phyloP scores from a whole-genome alignment of 2,888 invertebrate species.

The Agonopterix subpropinquella region DNA sequence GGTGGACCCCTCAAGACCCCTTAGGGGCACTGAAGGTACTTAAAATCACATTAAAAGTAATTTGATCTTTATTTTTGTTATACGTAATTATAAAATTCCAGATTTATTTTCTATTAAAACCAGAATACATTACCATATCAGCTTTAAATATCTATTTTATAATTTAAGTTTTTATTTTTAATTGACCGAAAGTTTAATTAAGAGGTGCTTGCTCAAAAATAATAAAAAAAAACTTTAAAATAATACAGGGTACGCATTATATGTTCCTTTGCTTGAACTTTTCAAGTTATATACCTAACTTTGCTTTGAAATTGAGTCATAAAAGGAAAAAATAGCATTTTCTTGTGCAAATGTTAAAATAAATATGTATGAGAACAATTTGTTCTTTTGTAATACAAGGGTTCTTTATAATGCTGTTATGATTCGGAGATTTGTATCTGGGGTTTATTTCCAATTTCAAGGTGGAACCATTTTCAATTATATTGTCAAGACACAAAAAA shows the following conservation, averaged over 20 bases:
- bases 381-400: too few species aligned
- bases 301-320: too few species aligned
- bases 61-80: too few species aligned
- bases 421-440: too few species aligned
- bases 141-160: constrained; percentile 40
- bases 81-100: not conserved
- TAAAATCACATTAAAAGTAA: not conserved
- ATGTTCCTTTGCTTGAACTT: constrained; percentile 19
- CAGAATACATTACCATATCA: constrained; percentile 44
- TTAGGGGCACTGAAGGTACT: not conserved
- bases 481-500: too few species aligned
- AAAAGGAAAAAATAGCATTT: too few species aligned
- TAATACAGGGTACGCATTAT: constrained; percentile 34
- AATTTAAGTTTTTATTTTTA: constrained; percentile 14
- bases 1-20: not conserved
- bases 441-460: too few species aligned
- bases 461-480: too few species aligned
- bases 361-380: too few species aligned
- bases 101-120: constrained; percentile 4
- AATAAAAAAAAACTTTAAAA: constrained; percentile 17
- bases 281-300: too few species aligned
- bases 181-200: constrained; percentile 13
- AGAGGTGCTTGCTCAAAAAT: constrained; percentile 40
- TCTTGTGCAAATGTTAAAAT: too few species aligned
- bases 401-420: too few species aligned